These are phyloP conservation scores for Cephus pygmeus DNA, from an alignment of 2,888 invertebrate genomes.

Conservation along the genomic window DNA sequence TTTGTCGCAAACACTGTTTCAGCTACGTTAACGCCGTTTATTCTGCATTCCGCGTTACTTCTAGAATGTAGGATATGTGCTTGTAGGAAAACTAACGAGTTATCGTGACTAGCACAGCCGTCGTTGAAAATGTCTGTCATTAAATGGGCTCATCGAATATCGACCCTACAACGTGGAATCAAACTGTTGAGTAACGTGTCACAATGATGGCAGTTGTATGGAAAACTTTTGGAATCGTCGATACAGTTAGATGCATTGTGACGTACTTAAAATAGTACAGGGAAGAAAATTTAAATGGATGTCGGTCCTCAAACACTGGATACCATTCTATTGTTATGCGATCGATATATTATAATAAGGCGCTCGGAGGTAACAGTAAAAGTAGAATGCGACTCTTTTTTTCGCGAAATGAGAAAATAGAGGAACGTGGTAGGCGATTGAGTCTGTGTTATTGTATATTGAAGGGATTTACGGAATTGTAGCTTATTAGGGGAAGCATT, in stretches of 20 bases:
- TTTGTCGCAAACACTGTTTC: background rate
- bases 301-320: background rate
- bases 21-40: constrained; percentile 21
- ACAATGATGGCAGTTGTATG: background rate
- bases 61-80: constrained; percentile 21
- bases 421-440: background rate
- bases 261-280: background rate
- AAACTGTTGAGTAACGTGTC: background rate
- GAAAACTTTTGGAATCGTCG: background rate
- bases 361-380: background rate
- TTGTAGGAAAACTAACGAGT: constrained; percentile 20
- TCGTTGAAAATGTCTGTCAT: constrained; percentile 26
- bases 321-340: background rate
- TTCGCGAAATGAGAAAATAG: background rate
- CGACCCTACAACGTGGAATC: background rate
- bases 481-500: background rate
- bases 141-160: background rate
- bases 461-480: background rate
- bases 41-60: constrained; percentile 20
- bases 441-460: background rate
- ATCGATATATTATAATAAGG: constrained; percentile 8
- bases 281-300: too few species aligned
- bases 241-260: background rate
- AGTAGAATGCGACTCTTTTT: background rate
- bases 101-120: constrained; percentile 26